Conservation (phyloP, 2,888 invertebrate species). For the Meandrusa payeni region DNA sequence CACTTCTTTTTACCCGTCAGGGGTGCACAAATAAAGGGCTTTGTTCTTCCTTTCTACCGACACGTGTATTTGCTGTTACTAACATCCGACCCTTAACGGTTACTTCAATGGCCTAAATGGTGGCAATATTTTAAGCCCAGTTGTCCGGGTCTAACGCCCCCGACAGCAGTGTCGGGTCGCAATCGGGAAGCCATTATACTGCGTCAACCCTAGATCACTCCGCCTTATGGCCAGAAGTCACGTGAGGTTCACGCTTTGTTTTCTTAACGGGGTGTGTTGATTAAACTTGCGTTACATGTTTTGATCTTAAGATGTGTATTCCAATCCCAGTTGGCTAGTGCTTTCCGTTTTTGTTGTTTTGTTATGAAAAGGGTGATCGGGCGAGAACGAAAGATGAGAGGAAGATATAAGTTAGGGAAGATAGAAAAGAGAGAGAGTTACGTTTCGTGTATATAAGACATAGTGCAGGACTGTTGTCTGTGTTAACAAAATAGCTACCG, state of each 20-base stretch:
- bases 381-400: no score
- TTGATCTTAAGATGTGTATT: no score
- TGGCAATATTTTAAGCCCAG: slow-evolving; percentile 30
- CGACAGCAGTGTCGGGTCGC: slow-evolving; percentile 38
- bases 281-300: slow-evolving; percentile 14
- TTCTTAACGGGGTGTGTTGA: slow-evolving; percentile 27
- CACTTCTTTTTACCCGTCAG: no score
- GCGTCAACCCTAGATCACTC: slow-evolving; percentile 33
- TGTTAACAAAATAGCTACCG: no score
- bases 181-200: slow-evolving; percentile 62
- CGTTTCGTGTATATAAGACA: no score
- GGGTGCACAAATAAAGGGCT: no score
- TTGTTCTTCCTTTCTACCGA: neutral
- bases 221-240: slow-evolving; percentile 29
- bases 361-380: no score
- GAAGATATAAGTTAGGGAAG: no score
- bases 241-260: slow-evolving; percentile 32
- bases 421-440: no score
- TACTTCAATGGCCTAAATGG: slow-evolving; percentile 24
- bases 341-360: no score
- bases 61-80: slow-evolving; percentile 2
- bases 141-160: slow-evolving; percentile 16
- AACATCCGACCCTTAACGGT: slow-evolving; percentile 3
- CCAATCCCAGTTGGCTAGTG: no score
- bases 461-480: no score